These are phyloP conservation scores for Rhea americana DNA, from an alignment of 2,113 vertebrate genomes.

Conservation along the genomic window DNA sequence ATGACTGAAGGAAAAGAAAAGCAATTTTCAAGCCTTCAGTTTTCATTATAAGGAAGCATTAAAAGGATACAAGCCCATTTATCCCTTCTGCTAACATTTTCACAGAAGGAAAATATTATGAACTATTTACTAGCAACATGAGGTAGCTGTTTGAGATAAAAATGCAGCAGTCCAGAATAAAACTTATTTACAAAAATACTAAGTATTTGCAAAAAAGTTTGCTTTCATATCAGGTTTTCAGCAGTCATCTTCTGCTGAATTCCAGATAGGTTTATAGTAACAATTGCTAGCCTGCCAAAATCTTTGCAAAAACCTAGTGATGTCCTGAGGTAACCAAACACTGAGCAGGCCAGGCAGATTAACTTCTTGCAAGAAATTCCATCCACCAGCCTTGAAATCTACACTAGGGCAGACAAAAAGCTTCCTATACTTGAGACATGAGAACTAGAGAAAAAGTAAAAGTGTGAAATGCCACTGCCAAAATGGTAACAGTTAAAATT, in stretches of 20 bases:
- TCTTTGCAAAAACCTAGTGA: neutral
- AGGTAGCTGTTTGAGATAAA: neutral
- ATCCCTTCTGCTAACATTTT: neutral
- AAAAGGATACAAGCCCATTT: neutral
- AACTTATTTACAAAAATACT: neutral
- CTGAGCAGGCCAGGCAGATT: neutral
- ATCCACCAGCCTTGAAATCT: neutral
- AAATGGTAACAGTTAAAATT: neutral
- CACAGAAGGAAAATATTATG: neutral
- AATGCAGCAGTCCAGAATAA: neutral
- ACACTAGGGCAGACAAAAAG: neutral
- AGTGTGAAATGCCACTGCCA: neutral
- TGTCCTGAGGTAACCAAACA: slow-evolving; percentile 18
- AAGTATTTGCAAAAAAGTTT: neutral
- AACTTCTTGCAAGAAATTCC: slow-evolving; percentile 24
- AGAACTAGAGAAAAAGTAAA: neutral
- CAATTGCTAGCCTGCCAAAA: neutral
- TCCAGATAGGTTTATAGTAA: neutral
- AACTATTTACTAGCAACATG: neutral
- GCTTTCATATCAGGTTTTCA: neutral
- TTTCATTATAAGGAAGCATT: neutral
- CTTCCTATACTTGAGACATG: neutral
- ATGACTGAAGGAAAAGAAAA: neutral
- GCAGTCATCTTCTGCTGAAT: neutral
- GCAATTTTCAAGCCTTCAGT: neutral